Percentiles rank a stretch among this genome's conserved stretches.
These are phyloP conservation scores for Urocyon cinereoargenteus DNA, from an alignment of 2,797 vertebrate species.

Conservation along the genomic window DNA sequence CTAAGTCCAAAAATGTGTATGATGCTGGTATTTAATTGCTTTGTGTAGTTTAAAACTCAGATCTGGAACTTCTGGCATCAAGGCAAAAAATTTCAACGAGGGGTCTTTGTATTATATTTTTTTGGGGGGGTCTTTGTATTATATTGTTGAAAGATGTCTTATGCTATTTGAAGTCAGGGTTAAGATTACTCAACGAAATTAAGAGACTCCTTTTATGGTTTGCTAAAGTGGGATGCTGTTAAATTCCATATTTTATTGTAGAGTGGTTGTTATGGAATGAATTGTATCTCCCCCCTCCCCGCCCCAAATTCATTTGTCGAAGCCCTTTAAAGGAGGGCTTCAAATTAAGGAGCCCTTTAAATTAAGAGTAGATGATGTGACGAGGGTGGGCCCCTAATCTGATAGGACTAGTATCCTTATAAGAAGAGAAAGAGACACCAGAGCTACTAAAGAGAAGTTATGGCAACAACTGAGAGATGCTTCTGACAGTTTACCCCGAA, in stretches of 20 bases:
- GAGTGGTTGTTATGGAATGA: neutral
- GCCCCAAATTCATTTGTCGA: neutral
- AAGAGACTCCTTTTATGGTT: neutral
- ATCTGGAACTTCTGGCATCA: neutral
- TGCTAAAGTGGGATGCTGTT: neutral
- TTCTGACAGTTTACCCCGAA: neutral
- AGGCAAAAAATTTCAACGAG: neutral
- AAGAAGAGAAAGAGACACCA: neutral
- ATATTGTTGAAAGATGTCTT: neutral
- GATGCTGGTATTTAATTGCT: neutral
- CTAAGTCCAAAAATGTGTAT: neutral
- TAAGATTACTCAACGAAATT: neutral
- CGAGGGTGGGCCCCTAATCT: neutral
- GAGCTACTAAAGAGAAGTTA: neutral
- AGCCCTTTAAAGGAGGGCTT: neutral
- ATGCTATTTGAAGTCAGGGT: neutral
- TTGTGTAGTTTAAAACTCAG: neutral
- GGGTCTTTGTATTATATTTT: neutral
- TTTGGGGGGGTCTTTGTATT: neutral
- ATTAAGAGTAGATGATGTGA: neutral
- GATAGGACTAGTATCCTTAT: neutral
- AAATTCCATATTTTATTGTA: neutral
- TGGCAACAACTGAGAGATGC: neutral
- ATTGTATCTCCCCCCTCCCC: neutral
- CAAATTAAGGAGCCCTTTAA: neutral